Evolutionary conservation across 2,113 vertebrate genomes (phyloP), one percentile per base, ranked within the genome.

Genomic region (Colistium nudipinnis): DNA sequence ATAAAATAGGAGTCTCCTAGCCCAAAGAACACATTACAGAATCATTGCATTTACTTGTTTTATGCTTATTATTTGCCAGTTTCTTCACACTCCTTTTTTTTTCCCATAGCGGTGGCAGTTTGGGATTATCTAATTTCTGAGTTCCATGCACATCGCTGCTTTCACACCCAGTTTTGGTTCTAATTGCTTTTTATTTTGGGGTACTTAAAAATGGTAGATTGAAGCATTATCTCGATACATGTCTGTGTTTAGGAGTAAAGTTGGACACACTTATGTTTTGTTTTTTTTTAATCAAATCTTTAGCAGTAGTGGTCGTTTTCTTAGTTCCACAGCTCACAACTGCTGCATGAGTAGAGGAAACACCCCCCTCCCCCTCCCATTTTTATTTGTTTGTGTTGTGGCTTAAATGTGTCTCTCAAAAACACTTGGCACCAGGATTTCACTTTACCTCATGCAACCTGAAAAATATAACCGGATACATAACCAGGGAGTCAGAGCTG

Each of bases 21-120:
- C 84, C 88, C 85, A 89, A 90, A 89, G 82, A 88, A 88, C 79
- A 85, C 68, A 60, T 64, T n/a, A 59, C 47, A 35, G 64, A 86
- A 82, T 82, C 67, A 78, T 74, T 59, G 73, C 67, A 79, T 84
- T 81, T 80, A 81, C 68, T 63, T 75, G 48, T 83, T 69, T 39
- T 53, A 79, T 83, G 70, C 72, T 84, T 62, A 43, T 74, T 70
- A 78, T 70, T 82, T 74, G 52, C 48, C 28, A 64, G 78, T 84
- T 83, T 86, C 60, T 36, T 52, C 20, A 20, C 4, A 3, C 76
- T 33, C n/a, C n/a, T n/a, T n/a, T n/a, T n/a, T n/a, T n/a, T n/a
- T n/a, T 51, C 69, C 79, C 49, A 73, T 68, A 38, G 51, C 41
- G 10, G 74, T 70, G 54, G 77, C 83, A 72, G 70, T 76, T 81